These are phyloP conservation scores for Ancistrus triradiatus DNA, from an alignment of 2,113 vertebrate species.

Conservation along the genomic window DNA sequence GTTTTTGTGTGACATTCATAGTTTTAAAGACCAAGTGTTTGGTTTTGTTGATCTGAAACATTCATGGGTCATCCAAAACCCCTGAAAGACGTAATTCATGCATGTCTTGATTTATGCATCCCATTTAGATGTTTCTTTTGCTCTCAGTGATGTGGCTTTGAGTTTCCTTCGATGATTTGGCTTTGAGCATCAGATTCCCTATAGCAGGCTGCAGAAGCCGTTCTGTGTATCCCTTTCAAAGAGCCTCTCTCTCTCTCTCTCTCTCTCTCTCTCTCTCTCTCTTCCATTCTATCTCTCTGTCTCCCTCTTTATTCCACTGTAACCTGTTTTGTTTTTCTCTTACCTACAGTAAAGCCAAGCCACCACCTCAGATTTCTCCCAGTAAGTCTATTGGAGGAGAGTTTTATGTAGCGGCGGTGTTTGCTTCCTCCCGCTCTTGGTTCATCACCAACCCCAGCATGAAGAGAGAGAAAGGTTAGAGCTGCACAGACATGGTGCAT, in stretches of 20 bases:
- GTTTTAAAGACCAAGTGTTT: background rate
- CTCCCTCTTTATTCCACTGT: background rate
- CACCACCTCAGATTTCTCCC: constrained; percentile 92
- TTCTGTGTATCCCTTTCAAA: constrained; percentile 17
- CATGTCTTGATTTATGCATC: constrained; percentile 32
- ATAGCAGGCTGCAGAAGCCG: constrained; percentile 17
- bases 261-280: background rate
- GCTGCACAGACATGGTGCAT: too few relatives aligned
- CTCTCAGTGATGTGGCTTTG: constrained; percentile 34
- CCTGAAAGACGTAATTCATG: constrained; percentile 27
- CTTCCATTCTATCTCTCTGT: background rate
- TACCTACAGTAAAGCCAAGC: constrained; percentile 88
- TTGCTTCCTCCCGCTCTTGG: constrained; percentile 91
- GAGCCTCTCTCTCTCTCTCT: background rate
- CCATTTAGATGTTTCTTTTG: constrained; percentile 21
- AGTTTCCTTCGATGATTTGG: constrained; percentile 19
- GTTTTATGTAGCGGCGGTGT: constrained; percentile 89
- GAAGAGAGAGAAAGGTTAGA: constrained; percentile 94
- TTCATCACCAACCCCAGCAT: constrained; percentile 90
- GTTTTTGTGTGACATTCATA: constrained; percentile 17
- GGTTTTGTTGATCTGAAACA: constrained; percentile 22
- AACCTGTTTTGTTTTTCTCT: constrained; percentile 39
- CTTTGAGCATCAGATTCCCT: constrained; percentile 3
- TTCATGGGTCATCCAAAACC: constrained; percentile 7
- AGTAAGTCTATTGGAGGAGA: constrained; percentile 94